Evolutionary conservation across 1,140 invertebrate genomes (phyloP).

Genomic region (Hesperophylax magnus): DNA sequence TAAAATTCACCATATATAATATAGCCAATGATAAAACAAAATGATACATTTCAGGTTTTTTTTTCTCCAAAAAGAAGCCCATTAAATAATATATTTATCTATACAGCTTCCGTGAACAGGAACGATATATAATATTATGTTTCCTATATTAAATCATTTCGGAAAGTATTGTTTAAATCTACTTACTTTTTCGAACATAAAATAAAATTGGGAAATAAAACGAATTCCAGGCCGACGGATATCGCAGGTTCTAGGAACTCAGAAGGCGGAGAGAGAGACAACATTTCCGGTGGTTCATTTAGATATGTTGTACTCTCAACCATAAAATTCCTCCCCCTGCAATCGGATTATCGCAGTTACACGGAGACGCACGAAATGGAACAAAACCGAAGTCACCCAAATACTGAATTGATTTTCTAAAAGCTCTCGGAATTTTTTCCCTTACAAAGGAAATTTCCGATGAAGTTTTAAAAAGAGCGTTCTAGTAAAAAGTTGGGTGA

Average conservation of each 20-base stretch:
- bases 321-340: not conserved
- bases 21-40: too few relatives aligned
- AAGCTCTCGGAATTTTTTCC: conserved; percentile 1
- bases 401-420: conserved; percentile 5
- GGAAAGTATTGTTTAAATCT: too few relatives aligned
- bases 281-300: not conserved
- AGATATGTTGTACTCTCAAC: not conserved
- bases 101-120: too few relatives aligned
- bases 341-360: conserved; percentile 7
- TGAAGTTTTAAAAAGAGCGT: conserved; percentile 7
- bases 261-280: not conserved
- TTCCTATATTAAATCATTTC: too few relatives aligned
- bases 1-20: too few relatives aligned
- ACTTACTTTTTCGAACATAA: too few relatives aligned
- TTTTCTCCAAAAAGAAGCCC: too few relatives aligned
- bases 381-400: not conserved
- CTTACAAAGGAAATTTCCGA: conserved; percentile 10
- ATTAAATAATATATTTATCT: too few relatives aligned
- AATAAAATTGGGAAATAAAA: too few relatives aligned
- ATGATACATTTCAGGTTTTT: too few relatives aligned
- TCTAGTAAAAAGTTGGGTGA: conserved; percentile 5
- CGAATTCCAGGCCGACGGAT: not conserved
- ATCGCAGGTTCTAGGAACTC: not conserved
- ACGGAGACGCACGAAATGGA: not conserved
- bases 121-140: too few relatives aligned